These are phyloP conservation scores for Tragelaphus scriptus DNA, from an alignment of 2,113 vertebrate species.

Conservation along the genomic window DNA sequence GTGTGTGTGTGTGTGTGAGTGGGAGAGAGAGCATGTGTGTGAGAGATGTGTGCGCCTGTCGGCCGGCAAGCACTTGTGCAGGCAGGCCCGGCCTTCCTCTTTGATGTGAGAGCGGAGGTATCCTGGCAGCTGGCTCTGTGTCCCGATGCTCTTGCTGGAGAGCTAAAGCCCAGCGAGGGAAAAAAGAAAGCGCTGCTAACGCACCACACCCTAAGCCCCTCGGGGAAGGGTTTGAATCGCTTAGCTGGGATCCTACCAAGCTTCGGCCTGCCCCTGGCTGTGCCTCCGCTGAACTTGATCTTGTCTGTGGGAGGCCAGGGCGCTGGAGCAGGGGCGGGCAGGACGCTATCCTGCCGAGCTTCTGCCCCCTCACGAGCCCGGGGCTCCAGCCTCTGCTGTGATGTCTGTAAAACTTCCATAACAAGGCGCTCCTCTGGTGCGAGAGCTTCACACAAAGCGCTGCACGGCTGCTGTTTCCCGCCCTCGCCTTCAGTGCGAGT, in stretches of 20 bases:
- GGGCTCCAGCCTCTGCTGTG: background rate
- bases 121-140: background rate
- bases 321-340: no score
- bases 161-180: background rate
- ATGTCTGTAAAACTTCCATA: background rate
- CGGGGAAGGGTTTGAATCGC: background rate
- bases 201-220: background rate
- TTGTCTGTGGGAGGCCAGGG: background rate
- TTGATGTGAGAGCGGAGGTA: background rate
- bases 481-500: accelerated
- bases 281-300: background rate
- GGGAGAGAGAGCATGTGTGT: background rate
- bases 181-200: background rate
- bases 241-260: background rate
- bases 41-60: background rate
- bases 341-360: background rate
- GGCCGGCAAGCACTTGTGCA: background rate
- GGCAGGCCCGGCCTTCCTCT: background rate
- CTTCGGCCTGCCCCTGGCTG: background rate
- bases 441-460: background rate
- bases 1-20: background rate
- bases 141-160: background rate
- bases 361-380: accelerated
- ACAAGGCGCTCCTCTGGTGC: background rate
- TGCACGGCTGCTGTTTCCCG: accelerated